phyloP scores from a whole-genome alignment of 2,888 invertebrate species.

The Hesperia comma region DNA sequence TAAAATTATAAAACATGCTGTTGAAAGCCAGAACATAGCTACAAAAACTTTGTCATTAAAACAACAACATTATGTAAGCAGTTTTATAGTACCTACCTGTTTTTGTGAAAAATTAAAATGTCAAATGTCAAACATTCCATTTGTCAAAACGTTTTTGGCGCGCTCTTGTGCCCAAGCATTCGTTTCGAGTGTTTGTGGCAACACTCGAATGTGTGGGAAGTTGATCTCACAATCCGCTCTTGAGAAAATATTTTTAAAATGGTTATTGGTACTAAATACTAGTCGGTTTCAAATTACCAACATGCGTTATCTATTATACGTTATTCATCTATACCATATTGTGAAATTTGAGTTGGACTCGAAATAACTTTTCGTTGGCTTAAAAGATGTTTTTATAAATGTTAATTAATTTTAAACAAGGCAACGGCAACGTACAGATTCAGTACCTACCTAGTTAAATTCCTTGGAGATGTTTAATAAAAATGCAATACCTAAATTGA shows the following conservation, averaged over 20 bases:
- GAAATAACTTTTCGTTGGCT: too few species aligned
- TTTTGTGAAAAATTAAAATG: background rate
- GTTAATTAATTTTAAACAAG: too few species aligned
- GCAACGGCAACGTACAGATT: too few species aligned
- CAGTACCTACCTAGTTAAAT: too few species aligned
- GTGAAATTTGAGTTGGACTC: too few species aligned
- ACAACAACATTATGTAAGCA: background rate
- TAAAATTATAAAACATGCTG: too few species aligned
- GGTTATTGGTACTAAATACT: slow-evolving; percentile 2
- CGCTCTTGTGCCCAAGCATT: slow-evolving; percentile 11
- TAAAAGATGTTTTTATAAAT: too few species aligned
- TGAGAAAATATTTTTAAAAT: slow-evolving; percentile 21
- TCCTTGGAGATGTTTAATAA: too few species aligned
- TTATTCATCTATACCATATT: background rate
- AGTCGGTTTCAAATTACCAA: background rate
- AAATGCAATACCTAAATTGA: too few species aligned
- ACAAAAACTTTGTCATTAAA: background rate
- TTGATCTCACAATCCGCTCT: slow-evolving; percentile 17
- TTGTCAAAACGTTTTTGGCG: slow-evolving; percentile 17
- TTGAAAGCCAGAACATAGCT: too few species aligned
- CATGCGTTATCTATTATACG: background rate
- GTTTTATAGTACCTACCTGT: background rate
- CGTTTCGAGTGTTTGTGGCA: slow-evolving; percentile 11
- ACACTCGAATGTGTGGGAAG: slow-evolving; percentile 21
- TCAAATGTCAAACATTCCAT: slow-evolving; percentile 18